phyloP scores from a whole-genome alignment of 2,797 vertebrate species.

The Sebastes taczanowskii region DNA sequence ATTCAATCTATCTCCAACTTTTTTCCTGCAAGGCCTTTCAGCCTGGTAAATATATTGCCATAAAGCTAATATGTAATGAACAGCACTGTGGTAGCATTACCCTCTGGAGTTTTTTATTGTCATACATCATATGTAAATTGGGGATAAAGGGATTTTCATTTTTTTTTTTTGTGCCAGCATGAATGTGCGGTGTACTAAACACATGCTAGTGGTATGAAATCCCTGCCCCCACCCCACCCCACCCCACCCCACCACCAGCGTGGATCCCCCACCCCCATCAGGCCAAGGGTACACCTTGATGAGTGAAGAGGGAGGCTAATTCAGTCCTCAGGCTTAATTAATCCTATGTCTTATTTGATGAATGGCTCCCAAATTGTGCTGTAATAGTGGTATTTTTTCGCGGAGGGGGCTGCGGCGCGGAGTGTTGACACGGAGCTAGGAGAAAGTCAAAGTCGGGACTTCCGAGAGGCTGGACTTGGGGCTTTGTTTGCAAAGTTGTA shows the following conservation, averaged over 20 bases:
- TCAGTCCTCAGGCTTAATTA: constrained; percentile 88
- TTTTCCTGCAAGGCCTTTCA: constrained; percentile 1
- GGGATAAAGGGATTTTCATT: constrained; percentile 59
- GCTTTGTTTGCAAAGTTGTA: constrained; percentile 82
- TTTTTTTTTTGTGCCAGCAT: constrained; percentile 55
- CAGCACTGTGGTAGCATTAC: constrained; percentile 34
- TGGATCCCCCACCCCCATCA: constrained; percentile 55
- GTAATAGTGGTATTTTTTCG: constrained; percentile 75
- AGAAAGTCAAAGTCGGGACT: constrained; percentile 83
- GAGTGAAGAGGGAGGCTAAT: constrained; percentile 85
- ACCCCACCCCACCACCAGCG: constrained; percentile 3
- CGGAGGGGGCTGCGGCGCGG: constrained; percentile 29
- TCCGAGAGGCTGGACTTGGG: constrained; percentile 60
- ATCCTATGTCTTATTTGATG: constrained; percentile 88
- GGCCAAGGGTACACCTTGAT: constrained; percentile 85
- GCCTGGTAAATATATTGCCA: constrained; percentile 37
- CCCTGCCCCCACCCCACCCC: constrained; percentile 24
- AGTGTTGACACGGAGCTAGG: constrained; percentile 75
- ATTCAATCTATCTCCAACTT: constrained; percentile 15
- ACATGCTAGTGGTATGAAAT: constrained; percentile 49
- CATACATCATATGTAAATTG: constrained; percentile 73
- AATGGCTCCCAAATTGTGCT: constrained; percentile 85
- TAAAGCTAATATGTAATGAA: constrained; percentile 73
- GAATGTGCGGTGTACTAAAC: constrained; percentile 48
- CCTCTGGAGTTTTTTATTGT: constrained; percentile 61